phyloP scores from a whole-genome alignment of 2,888 invertebrate genomes.

The Diarsia brunnea region DNA sequence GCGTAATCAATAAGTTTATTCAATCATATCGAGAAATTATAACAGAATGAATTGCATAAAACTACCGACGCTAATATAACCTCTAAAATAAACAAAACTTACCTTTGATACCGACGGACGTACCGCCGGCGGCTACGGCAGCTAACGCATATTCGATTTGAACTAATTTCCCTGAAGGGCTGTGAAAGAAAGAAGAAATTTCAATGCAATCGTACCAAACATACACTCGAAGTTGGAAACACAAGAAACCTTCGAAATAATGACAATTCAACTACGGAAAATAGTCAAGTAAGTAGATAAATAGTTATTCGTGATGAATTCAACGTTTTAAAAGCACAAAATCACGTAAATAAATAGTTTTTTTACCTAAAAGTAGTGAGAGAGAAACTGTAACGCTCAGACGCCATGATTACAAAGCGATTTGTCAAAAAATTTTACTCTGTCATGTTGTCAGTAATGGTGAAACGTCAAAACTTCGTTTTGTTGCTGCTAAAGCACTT shows the following conservation, averaged over 20 bases:
- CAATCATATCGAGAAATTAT: not conserved
- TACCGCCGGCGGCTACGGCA: slow-evolving; percentile 99
- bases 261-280: not conserved
- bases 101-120: slow-evolving; percentile 99
- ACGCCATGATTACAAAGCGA: slow-evolving; percentile 95
- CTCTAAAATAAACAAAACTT: slow-evolving; percentile 68
- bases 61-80: slow-evolving; percentile 67
- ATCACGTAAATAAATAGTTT: slow-evolving; percentile 72
- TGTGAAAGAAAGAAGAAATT: slow-evolving; percentile 86
- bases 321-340: slow-evolving; percentile 20
- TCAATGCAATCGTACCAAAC: slow-evolving; percentile 50
- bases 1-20: not conserved
- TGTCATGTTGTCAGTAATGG: slow-evolving; percentile 73
- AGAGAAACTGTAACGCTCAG: slow-evolving; percentile 99
- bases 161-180: slow-evolving; percentile 99
- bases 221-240: slow-evolving; percentile 45
- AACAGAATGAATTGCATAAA: slow-evolving; percentile 37
- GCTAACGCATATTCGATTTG: slow-evolving; percentile 99
- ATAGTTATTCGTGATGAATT: not conserved
- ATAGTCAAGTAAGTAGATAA: not conserved
- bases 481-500: slow-evolving; percentile 5
- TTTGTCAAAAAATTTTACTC: slow-evolving; percentile 79
- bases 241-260: slow-evolving; percentile 33
- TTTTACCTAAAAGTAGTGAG: slow-evolving; percentile 93
- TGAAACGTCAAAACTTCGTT: slow-evolving; percentile 58